Base-by-base conservation (phyloP, 2,797 vertebrate species). In the Etheostoma perlongum region DNA sequence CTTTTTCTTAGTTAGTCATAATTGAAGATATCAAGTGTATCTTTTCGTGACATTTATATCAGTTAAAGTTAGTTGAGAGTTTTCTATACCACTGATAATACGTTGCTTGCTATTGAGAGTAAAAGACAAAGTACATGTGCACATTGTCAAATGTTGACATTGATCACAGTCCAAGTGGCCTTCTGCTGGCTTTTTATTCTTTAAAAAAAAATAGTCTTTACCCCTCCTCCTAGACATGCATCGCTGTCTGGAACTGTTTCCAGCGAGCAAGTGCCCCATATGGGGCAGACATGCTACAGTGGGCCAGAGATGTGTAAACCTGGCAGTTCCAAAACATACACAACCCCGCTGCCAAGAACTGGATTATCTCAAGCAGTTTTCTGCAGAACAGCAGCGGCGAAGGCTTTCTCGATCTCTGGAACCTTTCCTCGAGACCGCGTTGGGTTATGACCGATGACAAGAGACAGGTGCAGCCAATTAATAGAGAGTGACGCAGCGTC, bases 381-480 rank as follows among this genome's bases (percentile, higher is more conserved):
- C 89, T 78, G 69, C 81, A 86, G 82, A 90, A 78, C 85, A 63
- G 84, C 78, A 74, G 89, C 33, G n/a, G 54, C 18, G 67, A 86
- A 74, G 68, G 87, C 82, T 90, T 91, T 92, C 85, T 83, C 93
- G 91, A 94, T 91, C 90, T 81, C 59, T 40, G 67, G 83, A 88
- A 95, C 93, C 94, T 95, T 92, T 93, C 79, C 82, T 89, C 88
- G 89, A 49, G 36, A 93, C 92, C 74, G 88, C 83, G 74, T 72
- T 83, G 91, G 93, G 93, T 95, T 96, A 94, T 92, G 89, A 92
- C 91, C 90, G 84, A 95, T 95, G 95, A 95, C 91, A 93, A 95
- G 92, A 93, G 94, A 96, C 95, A 96, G 95, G 96, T 96, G 95
- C 93, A 95, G 91, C 92, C 94, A 96, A 96, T 96, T 96, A 96